Evolutionary conservation across 53 echinoderm and acorn worm species (phyloP).

Genomic region (Zoroaster sp.): DNA sequence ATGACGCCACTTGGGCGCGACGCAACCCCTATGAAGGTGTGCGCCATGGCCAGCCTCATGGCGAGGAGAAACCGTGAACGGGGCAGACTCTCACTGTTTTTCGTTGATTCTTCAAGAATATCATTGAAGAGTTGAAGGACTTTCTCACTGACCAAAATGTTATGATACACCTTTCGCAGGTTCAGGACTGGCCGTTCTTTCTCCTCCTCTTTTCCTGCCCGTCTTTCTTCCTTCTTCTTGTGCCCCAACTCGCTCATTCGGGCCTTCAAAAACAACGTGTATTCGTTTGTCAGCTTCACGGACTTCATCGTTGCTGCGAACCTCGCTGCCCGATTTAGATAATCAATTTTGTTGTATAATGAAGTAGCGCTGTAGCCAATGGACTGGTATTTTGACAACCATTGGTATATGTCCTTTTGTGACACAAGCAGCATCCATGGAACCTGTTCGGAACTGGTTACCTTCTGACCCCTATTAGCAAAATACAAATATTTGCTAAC

Average conservation of each 20-base stretch:
- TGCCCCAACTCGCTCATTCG: neutral
- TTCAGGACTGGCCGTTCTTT: neutral
- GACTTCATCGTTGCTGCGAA: too few species aligned
- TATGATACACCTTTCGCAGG: neutral
- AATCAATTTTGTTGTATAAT: too few species aligned
- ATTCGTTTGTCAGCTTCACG: too few species aligned
- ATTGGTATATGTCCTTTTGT: too few species aligned
- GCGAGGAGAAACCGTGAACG: neutral
- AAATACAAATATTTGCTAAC: neutral
- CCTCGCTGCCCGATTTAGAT: too few species aligned
- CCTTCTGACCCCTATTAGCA: neutral
- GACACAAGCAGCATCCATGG: neutral
- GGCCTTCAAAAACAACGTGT: too few species aligned
- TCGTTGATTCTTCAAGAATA: neutral
- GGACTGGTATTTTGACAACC: too few species aligned
- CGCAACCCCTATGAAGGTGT: neutral
- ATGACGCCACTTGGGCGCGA: neutral
- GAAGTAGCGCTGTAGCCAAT: too few species aligned
- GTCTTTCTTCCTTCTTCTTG: neutral
- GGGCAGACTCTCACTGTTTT: conserved; percentile 1
- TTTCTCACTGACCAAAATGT: neutral
- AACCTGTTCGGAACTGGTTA: neutral
- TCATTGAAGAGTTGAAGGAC: neutral
- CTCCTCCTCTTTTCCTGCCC: conserved; percentile 4
- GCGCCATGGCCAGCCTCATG: conserved; percentile 2